Percentiles rank a stretch among this genome's conserved stretches.
phyloP scores from a whole-genome alignment of 2,113 vertebrate species.

The Heterotilapia buettikoferi region DNA sequence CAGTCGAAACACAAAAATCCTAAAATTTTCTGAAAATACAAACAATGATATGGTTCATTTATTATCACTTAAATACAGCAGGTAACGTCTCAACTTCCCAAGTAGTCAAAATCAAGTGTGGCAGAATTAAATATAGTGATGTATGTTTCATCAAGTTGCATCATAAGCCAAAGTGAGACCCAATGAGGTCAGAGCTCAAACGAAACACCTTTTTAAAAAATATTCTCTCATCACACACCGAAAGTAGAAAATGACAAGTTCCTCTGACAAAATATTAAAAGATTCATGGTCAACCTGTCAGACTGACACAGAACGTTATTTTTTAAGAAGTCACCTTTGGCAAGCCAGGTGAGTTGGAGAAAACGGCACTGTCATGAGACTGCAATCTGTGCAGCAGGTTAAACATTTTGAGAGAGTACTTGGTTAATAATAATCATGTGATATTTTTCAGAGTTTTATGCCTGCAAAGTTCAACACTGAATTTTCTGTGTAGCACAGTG shows the following conservation, averaged over 20 bases:
- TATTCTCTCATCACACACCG: neutral
- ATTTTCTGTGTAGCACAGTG: neutral
- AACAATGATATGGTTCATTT: neutral
- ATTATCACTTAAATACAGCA: neutral
- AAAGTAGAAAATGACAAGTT: neutral
- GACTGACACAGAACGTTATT: neutral
- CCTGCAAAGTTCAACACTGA: neutral
- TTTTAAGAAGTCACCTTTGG: neutral
- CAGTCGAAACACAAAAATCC: neutral
- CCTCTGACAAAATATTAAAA: neutral
- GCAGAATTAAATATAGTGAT: neutral
- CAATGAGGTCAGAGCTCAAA: neutral
- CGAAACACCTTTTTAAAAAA: neutral
- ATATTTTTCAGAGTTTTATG: neutral
- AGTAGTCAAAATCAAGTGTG: neutral
- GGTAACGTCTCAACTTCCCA: neutral
- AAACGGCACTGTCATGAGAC: neutral
- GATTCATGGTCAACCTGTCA: neutral
- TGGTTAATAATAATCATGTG: neutral
- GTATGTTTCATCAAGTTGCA: neutral
- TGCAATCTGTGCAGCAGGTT: neutral
- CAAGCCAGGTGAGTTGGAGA: neutral
- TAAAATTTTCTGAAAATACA: neutral
- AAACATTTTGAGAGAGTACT: neutral
- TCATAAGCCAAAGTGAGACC: neutral